Evolutionary conservation across 2,797 vertebrate species (phyloP), one percentile per base, ranked within the genome.

Genomic region (Melanotaenia nigrans): DNA sequence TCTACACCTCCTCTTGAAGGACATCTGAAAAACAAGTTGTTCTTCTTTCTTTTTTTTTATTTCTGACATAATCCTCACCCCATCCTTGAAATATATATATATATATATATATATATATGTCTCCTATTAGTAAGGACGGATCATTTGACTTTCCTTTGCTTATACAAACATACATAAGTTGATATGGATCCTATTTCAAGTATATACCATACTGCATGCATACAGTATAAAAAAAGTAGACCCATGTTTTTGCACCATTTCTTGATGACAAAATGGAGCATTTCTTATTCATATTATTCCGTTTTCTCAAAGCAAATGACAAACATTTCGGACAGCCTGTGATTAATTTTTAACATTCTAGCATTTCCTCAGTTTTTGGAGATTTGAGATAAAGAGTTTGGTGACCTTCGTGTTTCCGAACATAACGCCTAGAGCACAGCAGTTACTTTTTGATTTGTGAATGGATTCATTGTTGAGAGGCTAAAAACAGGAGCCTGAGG

Each of bases 381-480:
- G 16, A 65, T 75, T 57, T 4, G 11, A 54, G 4, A 78, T 61
- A 36, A 88, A 73, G 55, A 78, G 33, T 73, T 72, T 16, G 1
- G 13, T 85, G 84, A 88, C 85, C 80, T 88, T 87, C 61, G 85
- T 60, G 72, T 85, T 71, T 83, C 42, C 8, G 22, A 58, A 35
- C 62, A 75, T 45, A 77, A 73, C 73, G 76, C 28, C 69, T 77
- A 81, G 77, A 86, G 83, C 75, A 85, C 82, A 63, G 79, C 35
- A 25, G 77, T 87, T 70, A 63, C 71, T 88, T 66, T 80, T 73
- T 74, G 56, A 20, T 66, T 40, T 79, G 56, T 92, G 83, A 93
- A 93, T 85, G 73, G 74, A 60, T 71, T 80, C 86, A 88, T 91
- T 94, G 89, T 92, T 82, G 65, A 79, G 71, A 61, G 33, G 30